Evolutionary conservation across 2,113 vertebrate genomes (phyloP).

Genomic region (Tringa solitaria): DNA sequence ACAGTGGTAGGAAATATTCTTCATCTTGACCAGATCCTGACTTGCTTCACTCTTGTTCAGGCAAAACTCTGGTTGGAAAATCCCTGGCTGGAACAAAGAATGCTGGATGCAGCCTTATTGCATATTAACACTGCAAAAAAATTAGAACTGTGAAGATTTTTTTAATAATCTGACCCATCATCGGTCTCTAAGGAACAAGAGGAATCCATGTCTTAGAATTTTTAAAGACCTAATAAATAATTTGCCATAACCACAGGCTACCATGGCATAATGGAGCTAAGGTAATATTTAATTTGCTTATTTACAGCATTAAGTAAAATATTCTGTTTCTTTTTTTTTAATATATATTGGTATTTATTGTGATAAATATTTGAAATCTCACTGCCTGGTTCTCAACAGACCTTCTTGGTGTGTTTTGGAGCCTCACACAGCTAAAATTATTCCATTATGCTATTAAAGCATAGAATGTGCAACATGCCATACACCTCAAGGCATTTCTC

Average conservation of each 20-base stretch:
- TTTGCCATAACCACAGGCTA: slow-evolving; percentile 43
- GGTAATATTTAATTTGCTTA: slow-evolving; percentile 33
- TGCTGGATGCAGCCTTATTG: not conserved
- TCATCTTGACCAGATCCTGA: not conserved
- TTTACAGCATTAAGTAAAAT: slow-evolving; percentile 2
- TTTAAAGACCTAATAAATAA: slow-evolving; percentile 53
- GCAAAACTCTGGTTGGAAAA: slow-evolving; percentile 8
- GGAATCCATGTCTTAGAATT: slow-evolving; percentile 33
- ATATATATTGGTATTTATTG: not conserved
- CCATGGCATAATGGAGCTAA: not conserved
- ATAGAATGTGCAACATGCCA: slow-evolving; percentile 32
- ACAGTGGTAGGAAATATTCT: not conserved
- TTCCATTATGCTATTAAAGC: slow-evolving; percentile 61
- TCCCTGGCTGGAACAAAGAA: not conserved
- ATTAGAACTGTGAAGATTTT: not conserved
- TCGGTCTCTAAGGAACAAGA: not conserved
- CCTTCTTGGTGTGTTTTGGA: slow-evolving; percentile 13
- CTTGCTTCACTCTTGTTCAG: not conserved
- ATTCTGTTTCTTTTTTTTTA: not conserved
- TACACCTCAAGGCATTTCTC: slow-evolving; percentile 63
- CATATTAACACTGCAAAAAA: not conserved
- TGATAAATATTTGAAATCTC: slow-evolving; percentile 1
- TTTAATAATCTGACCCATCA: slow-evolving; percentile 29
- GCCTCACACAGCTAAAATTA: slow-evolving; percentile 41
- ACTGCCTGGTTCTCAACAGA: not conserved